These are phyloP conservation scores for Neelides folsomi DNA, from an alignment of 2,888 invertebrate genomes.

Conservation along the genomic window DNA sequence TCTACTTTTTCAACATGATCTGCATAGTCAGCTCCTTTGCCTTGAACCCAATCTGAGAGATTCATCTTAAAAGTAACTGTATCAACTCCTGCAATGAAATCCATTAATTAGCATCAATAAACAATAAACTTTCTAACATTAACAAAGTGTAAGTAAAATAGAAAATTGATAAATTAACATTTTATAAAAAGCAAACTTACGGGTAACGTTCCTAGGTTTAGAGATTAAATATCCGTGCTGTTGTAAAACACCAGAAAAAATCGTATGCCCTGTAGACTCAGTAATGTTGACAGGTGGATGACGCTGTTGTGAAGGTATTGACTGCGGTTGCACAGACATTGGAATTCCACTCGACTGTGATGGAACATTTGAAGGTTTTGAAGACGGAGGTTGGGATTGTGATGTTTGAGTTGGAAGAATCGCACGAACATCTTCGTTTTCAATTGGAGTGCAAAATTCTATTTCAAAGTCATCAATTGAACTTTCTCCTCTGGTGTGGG, in stretches of 20 bases:
- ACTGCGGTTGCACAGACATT: neutral
- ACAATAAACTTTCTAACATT: too few relatives aligned
- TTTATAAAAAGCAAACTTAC: conserved; percentile 12
- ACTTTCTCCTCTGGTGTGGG: too few relatives aligned
- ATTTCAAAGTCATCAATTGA: too few relatives aligned
- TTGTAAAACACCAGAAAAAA: conserved; percentile 14
- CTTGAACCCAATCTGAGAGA: conserved; percentile 16
- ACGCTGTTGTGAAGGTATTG: neutral
- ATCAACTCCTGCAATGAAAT: conserved; percentile 16
- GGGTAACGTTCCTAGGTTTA: conserved; percentile 14
- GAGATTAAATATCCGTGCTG: conserved; percentile 14
- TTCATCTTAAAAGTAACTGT: conserved; percentile 14
- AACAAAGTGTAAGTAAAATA: neutral
- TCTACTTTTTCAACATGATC: conserved; percentile 10
- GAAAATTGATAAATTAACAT: neutral
- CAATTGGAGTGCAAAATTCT: too few relatives aligned
- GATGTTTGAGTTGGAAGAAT: too few relatives aligned
- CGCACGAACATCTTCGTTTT: too few relatives aligned
- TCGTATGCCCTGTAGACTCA: conserved; percentile 17
- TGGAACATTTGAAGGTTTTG: too few relatives aligned
- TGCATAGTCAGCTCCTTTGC: conserved; percentile 5
- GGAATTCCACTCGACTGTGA: too few relatives aligned
- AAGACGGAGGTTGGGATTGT: too few relatives aligned
- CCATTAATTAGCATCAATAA: too few relatives aligned
- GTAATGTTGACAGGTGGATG: conserved; percentile 12